A percentile compares a stretch with the other conserved stretches of the same genome.
phyloP scores from a whole-genome alignment of 2,797 vertebrate species.

The Pipistrellus pygmaeus region DNA sequence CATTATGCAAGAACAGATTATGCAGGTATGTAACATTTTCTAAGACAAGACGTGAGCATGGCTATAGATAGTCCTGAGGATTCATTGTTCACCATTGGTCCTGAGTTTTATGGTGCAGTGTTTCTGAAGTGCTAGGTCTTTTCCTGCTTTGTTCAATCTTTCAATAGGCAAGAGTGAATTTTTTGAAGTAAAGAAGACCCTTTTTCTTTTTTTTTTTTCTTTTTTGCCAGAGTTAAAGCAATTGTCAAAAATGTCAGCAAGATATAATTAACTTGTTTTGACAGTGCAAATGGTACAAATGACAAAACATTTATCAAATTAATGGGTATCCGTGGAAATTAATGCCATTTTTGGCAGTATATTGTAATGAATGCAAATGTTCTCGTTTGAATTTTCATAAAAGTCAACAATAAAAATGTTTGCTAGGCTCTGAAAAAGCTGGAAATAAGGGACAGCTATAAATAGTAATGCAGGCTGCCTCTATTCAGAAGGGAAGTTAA shows the following conservation, averaged over 20 bases:
- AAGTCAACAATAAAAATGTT: slow-evolving; percentile 76
- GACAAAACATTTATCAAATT: slow-evolving; percentile 82
- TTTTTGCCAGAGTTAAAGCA: slow-evolving; percentile 64
- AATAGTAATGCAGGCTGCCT: slow-evolving; percentile 61
- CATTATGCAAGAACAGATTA: slow-evolving; percentile 96
- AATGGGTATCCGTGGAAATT: slow-evolving; percentile 78
- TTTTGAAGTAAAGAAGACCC: slow-evolving; percentile 58
- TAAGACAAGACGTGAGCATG: background rate
- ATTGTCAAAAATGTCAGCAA: slow-evolving; percentile 81
- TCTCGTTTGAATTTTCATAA: slow-evolving; percentile 77
- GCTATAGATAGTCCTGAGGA: background rate
- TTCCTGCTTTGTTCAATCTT: slow-evolving; percentile 27
- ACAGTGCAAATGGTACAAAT: slow-evolving; percentile 71
- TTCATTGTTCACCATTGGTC: background rate
- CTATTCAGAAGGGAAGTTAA: slow-evolving; percentile 75
- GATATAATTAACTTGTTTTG: slow-evolving; percentile 81
- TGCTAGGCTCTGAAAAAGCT: slow-evolving; percentile 64
- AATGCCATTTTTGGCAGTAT: slow-evolving; percentile 73
- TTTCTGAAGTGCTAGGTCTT: background rate
- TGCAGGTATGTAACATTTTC: slow-evolving; percentile 89
- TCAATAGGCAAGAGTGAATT: slow-evolving; percentile 3
- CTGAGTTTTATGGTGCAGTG: background rate
- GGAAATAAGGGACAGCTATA: background rate
- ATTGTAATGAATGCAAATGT: slow-evolving; percentile 70
- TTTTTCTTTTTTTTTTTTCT: background rate